phyloP scores from a whole-genome alignment of 2,797 vertebrate genomes.

The Muraenolepis orangiensis region DNA sequence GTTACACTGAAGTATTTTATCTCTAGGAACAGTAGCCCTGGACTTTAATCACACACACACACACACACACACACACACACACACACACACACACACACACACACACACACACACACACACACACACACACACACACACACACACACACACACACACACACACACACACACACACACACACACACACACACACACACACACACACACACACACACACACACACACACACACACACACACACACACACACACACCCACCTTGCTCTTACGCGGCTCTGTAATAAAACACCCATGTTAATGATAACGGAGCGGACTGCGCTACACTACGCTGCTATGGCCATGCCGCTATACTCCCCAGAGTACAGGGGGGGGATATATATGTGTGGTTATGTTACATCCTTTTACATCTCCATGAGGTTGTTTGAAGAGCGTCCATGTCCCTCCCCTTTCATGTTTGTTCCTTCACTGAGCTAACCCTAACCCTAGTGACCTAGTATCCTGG shows the following conservation, averaged over 20 bases:
- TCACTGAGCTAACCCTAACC: background rate
- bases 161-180: constrained; percentile 29
- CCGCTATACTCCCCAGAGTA: constrained; percentile 4
- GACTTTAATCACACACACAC: background rate
- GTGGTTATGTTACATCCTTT: background rate
- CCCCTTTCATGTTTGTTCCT: background rate
- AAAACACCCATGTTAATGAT: constrained; percentile 43
- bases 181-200: constrained; percentile 22
- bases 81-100: too few species aligned
- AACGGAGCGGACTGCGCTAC: constrained; percentile 7
- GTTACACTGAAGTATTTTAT: background rate
- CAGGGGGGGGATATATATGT: background rate
- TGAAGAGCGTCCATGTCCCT: background rate
- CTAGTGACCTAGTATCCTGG: too few species aligned
- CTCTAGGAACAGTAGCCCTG: background rate
- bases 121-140: constrained; percentile 11
- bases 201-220: constrained; percentile 41
- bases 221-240: constrained; percentile 44
- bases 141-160: constrained; percentile 7
- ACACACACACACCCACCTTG: constrained; percentile 29
- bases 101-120: constrained; percentile 14
- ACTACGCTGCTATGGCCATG: background rate
- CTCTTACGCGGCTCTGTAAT: constrained; percentile 39
- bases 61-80: too few species aligned
- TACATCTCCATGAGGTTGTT: background rate